Conservation (phyloP, 2,797 vertebrate genomes). For the Ispidina picta region DNA sequence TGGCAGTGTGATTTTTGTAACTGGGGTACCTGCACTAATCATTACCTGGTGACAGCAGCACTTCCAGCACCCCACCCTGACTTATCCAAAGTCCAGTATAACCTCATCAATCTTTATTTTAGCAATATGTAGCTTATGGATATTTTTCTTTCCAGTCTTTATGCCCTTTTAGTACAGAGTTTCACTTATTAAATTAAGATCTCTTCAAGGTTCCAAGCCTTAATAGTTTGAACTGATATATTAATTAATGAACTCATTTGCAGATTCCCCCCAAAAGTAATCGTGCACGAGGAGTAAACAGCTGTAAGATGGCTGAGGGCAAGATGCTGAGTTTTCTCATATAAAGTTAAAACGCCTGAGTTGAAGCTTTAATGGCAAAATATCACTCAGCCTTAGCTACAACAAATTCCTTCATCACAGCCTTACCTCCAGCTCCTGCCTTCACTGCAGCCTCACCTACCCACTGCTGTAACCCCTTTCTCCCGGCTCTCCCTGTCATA, state of each 20-base stretch:
- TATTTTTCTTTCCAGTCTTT: not conserved
- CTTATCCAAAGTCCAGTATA: not conserved
- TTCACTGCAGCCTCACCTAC: not conserved
- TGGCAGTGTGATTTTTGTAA: not conserved
- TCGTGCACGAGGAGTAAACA: not conserved
- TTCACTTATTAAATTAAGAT: not conserved
- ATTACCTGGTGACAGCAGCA: not conserved
- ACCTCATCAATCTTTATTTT: not conserved
- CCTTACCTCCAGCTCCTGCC: not conserved
- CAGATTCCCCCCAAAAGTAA: not conserved
- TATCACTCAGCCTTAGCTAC: not conserved
- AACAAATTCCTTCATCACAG: not conserved
- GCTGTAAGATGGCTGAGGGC: not conserved
- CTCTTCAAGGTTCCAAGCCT: not conserved
- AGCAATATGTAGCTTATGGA: not conserved
- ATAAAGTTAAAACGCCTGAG: not conserved
- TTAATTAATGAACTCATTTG: conserved; percentile 4
- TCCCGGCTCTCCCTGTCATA: not conserved
- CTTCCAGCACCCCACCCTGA: not conserved
- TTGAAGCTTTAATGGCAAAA: not conserved
- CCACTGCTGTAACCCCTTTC: not conserved
- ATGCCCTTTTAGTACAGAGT: not conserved
- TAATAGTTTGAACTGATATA: not conserved
- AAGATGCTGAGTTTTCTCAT: not conserved
- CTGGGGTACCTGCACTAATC: not conserved